Evolutionary conservation across 2,888 invertebrate genomes (phyloP).

Genomic region (Leptopterna dolabrata): DNA sequence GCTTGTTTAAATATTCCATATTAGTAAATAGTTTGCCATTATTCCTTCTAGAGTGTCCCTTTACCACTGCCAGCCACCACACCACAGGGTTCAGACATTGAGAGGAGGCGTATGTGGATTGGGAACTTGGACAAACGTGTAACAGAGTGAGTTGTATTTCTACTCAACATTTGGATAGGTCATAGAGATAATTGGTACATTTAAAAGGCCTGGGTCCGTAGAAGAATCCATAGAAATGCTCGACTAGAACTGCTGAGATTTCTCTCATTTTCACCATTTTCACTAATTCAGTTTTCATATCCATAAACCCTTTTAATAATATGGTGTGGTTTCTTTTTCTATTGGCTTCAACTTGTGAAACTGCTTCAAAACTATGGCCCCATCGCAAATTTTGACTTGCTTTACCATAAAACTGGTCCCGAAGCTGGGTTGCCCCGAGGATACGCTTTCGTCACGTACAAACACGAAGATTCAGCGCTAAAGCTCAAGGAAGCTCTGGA

Average conservation of each 20-base stretch:
- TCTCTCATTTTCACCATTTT: too few species aligned
- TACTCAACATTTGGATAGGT: constrained; percentile 33
- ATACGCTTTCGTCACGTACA: constrained; percentile 92
- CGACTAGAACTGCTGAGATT: too few species aligned
- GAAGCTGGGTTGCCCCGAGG: constrained; percentile 89
- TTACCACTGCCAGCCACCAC: constrained; percentile 41
- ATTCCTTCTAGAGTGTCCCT: constrained; percentile 16
- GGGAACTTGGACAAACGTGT: constrained; percentile 90
- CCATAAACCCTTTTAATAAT: background rate
- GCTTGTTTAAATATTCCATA: background rate
- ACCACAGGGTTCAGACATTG: constrained; percentile 63
- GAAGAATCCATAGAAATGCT: too few species aligned
- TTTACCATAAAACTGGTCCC: constrained; percentile 92
- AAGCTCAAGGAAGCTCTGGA: constrained; percentile 79
- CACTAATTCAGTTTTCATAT: too few species aligned
- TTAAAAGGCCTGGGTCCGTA: too few species aligned
- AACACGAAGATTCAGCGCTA: constrained; percentile 75
- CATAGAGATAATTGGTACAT: too few species aligned
- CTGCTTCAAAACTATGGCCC: constrained; percentile 93
- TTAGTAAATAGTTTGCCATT: too few species aligned
- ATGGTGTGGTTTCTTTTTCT: constrained; percentile 34
- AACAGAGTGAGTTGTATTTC: constrained; percentile 85
- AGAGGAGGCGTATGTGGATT: constrained; percentile 86
- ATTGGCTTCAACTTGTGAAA: constrained; percentile 93
- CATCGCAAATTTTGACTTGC: constrained; percentile 95